Base-by-base conservation (phyloP, 2,888 invertebrate species). In the Isoperla grammatica region DNA sequence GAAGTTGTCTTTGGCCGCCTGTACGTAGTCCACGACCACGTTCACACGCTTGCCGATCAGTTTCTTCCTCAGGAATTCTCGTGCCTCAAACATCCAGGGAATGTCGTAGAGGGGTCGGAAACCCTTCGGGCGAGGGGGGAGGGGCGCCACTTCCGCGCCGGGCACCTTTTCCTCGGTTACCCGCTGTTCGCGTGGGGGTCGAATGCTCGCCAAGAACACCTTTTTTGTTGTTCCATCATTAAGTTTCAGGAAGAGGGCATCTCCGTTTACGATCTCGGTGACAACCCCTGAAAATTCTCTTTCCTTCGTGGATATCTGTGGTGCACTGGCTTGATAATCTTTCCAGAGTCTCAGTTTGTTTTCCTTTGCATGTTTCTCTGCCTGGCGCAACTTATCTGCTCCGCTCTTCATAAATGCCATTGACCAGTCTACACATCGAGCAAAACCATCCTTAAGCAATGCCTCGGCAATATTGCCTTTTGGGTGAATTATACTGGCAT, bases 31-130 rank as follows among this genome's bases (percentile, higher is more conserved):
- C 22, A 98, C 85, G 19, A 85, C 85, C 8, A 97, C 90, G 68
- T 87, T 88, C 0, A 97, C 93, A 74, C 89, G 92, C 74, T 98
- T 98, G 54, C 96, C 95, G 69, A 99, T 87, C 12, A 99, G 79
- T 72, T 95, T 95, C 73, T 96, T 97, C 45, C 99, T 83, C 39
- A 99, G 79, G 73, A 91, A 98, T 76, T 99, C 99, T 56, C 99
- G 85, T 0, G 97, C 96, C 75, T 99, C 99, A 73, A 90, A 97
- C 94, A 99, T 93, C 85, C 91, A 95, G 1, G 99, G 99, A 71
- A 98, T 90, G 73, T 99, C 99, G 73, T 98, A 99, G 0, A 99
- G 81, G n/a, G 97, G 95, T 69, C 94, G 86, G 73, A 84, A 90
- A 63, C 85, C 86, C 74, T 88, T 89, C 2, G 85, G 81, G 63